These are phyloP conservation scores for Strigamia crassipes DNA, from an alignment of 2,888 invertebrate species.

Conservation along the genomic window DNA sequence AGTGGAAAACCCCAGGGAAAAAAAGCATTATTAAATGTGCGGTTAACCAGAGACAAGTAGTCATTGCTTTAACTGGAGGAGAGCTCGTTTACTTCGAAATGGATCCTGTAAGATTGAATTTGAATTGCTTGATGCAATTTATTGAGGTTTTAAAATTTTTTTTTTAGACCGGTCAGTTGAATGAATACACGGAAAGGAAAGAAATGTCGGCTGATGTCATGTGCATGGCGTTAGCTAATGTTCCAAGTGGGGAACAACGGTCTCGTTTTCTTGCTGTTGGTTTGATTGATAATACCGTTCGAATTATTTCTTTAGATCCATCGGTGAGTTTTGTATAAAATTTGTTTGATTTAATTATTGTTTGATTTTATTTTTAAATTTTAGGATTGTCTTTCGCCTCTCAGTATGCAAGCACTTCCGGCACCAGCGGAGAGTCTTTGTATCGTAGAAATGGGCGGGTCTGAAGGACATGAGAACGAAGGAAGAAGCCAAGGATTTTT, in stretches of 20 bases:
- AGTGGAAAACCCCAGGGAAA: constrained; percentile 98
- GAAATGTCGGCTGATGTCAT: constrained; percentile 96
- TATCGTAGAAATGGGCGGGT: constrained; percentile 88
- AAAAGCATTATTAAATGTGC: constrained; percentile 97
- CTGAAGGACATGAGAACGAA: constrained; percentile 63
- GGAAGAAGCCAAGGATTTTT: constrained; percentile 71
- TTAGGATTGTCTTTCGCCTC: constrained; percentile 88
- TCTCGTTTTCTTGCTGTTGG: constrained; percentile 96
- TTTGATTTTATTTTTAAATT: constrained; percentile 48
- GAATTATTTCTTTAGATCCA: constrained; percentile 96
- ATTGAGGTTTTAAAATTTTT: not conserved
- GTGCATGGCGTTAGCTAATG: constrained; percentile 96
- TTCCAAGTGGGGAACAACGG: constrained; percentile 91
- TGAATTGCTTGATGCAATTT: not conserved
- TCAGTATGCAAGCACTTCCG: constrained; percentile 95
- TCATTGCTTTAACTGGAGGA: constrained; percentile 94
- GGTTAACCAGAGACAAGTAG: constrained; percentile 97
- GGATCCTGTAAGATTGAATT: constrained; percentile 97
- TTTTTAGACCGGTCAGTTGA: constrained; percentile 89
- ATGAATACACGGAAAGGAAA: constrained; percentile 97
- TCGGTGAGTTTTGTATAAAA: constrained; percentile 65
- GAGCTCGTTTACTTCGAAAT: constrained; percentile 99
- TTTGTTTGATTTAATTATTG: constrained; percentile 50
- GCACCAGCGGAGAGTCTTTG: constrained; percentile 95
- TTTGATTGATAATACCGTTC: constrained; percentile 91